Percentiles rank a stretch among this genome's conserved stretches.
These are phyloP conservation scores for Oligia latruncula DNA, from an alignment of 2,888 invertebrate genomes.

Conservation along the genomic window DNA sequence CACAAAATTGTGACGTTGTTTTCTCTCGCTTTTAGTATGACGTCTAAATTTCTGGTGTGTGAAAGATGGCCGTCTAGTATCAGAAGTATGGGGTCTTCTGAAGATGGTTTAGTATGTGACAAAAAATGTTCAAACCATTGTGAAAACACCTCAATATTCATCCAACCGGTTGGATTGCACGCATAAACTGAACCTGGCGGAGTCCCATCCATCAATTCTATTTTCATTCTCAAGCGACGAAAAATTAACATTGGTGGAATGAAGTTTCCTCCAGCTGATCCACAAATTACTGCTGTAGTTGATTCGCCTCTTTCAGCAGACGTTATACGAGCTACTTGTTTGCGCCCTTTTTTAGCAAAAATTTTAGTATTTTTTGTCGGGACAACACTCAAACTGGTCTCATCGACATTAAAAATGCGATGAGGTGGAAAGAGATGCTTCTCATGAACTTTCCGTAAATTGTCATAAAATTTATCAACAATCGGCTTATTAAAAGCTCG, in stretches of 20 bases:
- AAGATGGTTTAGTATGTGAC: background rate
- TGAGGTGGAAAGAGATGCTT: background rate
- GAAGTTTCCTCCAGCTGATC: conserved; percentile 9
- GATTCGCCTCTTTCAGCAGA: conserved; percentile 7
- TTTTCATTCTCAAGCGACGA: background rate
- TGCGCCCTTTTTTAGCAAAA: background rate
- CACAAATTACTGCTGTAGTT: conserved; percentile 4
- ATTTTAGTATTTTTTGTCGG: background rate
- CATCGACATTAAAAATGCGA: background rate
- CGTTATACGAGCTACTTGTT: background rate
- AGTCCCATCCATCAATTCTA: background rate
- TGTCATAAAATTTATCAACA: background rate
- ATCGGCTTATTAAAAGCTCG: background rate
- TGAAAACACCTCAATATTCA: conserved; percentile 6
- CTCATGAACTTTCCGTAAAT: too few relatives aligned
- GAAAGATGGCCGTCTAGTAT: conserved; percentile 8
- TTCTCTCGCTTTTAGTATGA: conserved; percentile 63
- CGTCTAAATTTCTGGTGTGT: conserved; percentile 61
- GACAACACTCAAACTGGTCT: background rate
- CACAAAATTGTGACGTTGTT: conserved; percentile 71
- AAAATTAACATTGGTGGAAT: conserved; percentile 12
- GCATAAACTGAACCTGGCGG: background rate
- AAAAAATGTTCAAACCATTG: conserved; percentile 15
- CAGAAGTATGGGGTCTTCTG: conserved; percentile 5
- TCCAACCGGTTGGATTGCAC: conserved; percentile 11